These are phyloP conservation scores for Anagrus nilaparvatae DNA, from an alignment of 1,140 invertebrate genomes.

Conservation along the genomic window DNA sequence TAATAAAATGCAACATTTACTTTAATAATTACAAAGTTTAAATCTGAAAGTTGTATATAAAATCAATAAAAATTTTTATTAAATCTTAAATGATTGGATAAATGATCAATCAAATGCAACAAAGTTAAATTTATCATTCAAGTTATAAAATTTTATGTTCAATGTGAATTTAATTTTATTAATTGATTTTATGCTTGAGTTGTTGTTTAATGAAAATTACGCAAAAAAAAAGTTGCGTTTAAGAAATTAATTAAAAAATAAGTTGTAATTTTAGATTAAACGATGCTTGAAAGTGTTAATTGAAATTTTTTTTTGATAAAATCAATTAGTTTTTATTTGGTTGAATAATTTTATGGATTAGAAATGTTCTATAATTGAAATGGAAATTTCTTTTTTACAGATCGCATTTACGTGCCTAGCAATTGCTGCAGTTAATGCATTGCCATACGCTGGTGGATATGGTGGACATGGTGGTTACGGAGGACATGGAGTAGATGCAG, in stretches of 20 bases:
- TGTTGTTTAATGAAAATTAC: not conserved
- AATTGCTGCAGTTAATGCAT: slow-evolving; percentile 38
- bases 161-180: too few relatives aligned
- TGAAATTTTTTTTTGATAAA: not conserved
- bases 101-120: too few relatives aligned
- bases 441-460: slow-evolving; percentile 35
- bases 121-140: too few relatives aligned
- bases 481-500: slow-evolving; percentile 30
- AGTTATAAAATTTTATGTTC: too few relatives aligned
- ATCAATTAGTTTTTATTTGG: not conserved
- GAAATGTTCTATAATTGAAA: not conserved
- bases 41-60: too few relatives aligned
- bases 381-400: slow-evolving; percentile 22
- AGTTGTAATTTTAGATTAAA: not conserved
- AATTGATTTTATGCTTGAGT: too few relatives aligned
- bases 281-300: not conserved
- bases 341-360: not conserved
- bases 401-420: slow-evolving; percentile 42
- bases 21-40: too few relatives aligned
- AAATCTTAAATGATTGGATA: too few relatives aligned
- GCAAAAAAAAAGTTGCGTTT: not conserved
- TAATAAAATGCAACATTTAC: too few relatives aligned
- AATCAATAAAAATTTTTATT: too few relatives aligned
- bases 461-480: slow-evolving; percentile 29
- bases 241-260: not conserved